Percentiles rank a stretch among this genome's conserved stretches.
phyloP scores from a whole-genome alignment of 2,113 vertebrate genomes.

The Aegotheles bennettii region DNA sequence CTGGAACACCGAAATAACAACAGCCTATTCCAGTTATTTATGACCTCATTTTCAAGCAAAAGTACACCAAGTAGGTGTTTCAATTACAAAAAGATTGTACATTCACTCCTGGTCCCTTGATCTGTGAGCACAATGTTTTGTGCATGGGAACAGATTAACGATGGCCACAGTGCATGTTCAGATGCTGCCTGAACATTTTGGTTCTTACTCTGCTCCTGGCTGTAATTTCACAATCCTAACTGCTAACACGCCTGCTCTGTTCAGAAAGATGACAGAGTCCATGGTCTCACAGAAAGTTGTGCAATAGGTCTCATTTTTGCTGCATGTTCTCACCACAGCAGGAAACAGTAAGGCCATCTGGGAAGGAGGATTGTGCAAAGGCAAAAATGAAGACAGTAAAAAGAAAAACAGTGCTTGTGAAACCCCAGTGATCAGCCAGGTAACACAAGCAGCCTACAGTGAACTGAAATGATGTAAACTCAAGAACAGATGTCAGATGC shows the following conservation, averaged over 20 bases:
- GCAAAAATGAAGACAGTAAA: not conserved
- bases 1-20: not conserved
- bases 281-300: not conserved
- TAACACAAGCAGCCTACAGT: not conserved
- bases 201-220: not conserved
- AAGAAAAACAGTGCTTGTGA: not conserved
- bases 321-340: slow-evolving; percentile 6
- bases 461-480: not conserved
- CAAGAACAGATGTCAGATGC: not conserved
- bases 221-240: not conserved
- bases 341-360: not conserved
- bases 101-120: not conserved
- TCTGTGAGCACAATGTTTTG: not conserved
- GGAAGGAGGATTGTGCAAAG: not conserved
- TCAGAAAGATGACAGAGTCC: not conserved
- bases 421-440: not conserved
- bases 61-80: not conserved
- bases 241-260: not conserved
- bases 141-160: not conserved
- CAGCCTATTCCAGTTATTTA: not conserved
- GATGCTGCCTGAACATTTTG: not conserved
- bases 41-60: not conserved
- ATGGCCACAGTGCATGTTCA: not conserved
- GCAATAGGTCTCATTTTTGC: slow-evolving; percentile 6
- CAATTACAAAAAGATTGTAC: not conserved